Conservation (phyloP, 1,140 invertebrate genomes). For the Aphaenogaster ashmeadi region DNA sequence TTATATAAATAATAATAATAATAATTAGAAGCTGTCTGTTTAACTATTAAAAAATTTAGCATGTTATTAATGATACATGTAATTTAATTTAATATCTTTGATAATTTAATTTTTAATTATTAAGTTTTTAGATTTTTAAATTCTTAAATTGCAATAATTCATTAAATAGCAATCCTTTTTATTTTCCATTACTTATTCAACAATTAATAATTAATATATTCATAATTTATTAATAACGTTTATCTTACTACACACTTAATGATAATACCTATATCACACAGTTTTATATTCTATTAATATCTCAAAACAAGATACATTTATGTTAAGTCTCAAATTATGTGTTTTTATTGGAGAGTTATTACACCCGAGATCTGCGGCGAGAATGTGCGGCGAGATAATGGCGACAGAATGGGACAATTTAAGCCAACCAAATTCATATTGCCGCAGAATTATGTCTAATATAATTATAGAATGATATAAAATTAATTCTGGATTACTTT, state of each 20-base stretch:
- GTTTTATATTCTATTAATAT: conserved; percentile 19
- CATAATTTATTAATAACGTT: not conserved
- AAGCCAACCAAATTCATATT: conserved; percentile 32
- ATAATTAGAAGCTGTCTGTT: not conserved
- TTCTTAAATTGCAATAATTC: not conserved
- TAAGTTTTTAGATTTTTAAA: not conserved
- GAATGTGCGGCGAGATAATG: conserved; percentile 30
- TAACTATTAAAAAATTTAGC: not conserved
- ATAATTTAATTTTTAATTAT: not conserved
- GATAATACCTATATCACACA: not conserved
- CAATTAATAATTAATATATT: not conserved
- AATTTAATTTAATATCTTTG: not conserved
- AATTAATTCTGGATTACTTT: conserved; percentile 34
- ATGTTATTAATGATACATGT: not conserved
- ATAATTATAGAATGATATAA: conserved; percentile 19
- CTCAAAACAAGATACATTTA: conserved; percentile 16
- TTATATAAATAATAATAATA: not conserved
- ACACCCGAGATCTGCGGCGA: conserved; percentile 26
- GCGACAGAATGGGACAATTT: conserved; percentile 30
- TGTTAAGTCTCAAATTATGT: conserved; percentile 40
- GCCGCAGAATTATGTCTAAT: conserved; percentile 18
- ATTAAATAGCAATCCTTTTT: not conserved
- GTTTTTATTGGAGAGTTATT: conserved; percentile 37
- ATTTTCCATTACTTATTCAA: not conserved
- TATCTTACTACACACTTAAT: not conserved